Base-by-base conservation (phyloP, 1,140 invertebrate species). In the Planococcus citri region DNA sequence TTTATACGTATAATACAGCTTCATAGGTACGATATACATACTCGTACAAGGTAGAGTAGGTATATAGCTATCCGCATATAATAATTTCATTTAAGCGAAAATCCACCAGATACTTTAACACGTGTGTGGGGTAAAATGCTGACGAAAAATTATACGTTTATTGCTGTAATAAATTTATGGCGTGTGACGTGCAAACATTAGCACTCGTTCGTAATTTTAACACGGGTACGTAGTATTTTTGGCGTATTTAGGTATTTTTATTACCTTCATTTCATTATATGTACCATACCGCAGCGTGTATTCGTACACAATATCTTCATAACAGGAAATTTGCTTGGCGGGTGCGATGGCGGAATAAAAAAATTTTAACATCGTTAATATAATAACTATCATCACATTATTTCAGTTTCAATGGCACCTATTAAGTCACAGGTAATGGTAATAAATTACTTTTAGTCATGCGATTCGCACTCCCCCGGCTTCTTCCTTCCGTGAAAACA, bases 301-400 rank as follows among this genome's bases (percentile, higher is more conserved):
- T 33, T 33, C 29, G 29, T 33, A 33, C 17, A 51, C 41, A 51
- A 51, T 51, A 51, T 51, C 41, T 51, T 51, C 41, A 51, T 51
- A 51, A 51, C 41, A 51, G 41, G 41, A 51, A 51, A 51, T 51
- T 51, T 33, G 3, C 29, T n/a, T n/a, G n/a, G n/a, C n/a, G n/a
- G n/a, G n/a, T 6, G 41, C 41, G 41, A 51, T 51, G 41, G 33
- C 33, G 14, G n/a, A 51, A 51, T 17, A 51, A 51, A 51, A 51
- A 51, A 51, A 51, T 33, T 33, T 33, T 33, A 33, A 51, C 41
- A 51, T 51, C 41, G 41, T 51, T 51, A 51, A 51, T 51, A 51
- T 51, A 51, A 51, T 51, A 51, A 51, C 41, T 51, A 51, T 51
- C 41, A 51, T 51, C 41, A 51, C 41, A 51, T 51, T 51, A 51